Conservation (phyloP, 2,888 invertebrate genomes). For the Lithophane socia region DNA sequence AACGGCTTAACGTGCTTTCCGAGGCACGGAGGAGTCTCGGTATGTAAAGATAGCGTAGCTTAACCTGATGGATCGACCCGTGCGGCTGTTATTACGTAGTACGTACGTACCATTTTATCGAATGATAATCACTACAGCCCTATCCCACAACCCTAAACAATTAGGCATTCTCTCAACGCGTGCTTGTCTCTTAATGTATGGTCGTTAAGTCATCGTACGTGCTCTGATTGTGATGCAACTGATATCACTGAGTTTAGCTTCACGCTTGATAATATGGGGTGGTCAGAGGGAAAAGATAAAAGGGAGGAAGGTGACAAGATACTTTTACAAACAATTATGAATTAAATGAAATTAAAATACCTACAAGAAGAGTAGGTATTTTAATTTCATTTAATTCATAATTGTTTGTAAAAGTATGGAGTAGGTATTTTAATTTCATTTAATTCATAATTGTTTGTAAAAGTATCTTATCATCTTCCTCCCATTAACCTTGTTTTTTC, state of each 20-base stretch:
- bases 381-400: not conserved
- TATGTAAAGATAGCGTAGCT: no score
- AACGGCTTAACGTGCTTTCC: no score
- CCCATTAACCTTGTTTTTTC: no score
- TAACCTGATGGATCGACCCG: no score
- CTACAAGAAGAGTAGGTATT: not conserved
- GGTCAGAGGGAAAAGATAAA: not conserved
- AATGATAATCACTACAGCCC: constrained; percentile 29
- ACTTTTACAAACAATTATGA: no score
- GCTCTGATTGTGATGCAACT: constrained; percentile 63
- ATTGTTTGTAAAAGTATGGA: not conserved
- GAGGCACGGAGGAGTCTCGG: no score
- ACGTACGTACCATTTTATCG: not conserved
- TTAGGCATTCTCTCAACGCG: constrained; percentile 68
- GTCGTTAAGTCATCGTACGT: constrained; percentile 72
- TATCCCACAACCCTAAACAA: constrained; percentile 53
- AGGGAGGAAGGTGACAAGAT: no score
- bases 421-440: no score
- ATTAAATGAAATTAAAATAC: no score
- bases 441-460: no score
- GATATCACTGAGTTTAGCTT: constrained; percentile 37
- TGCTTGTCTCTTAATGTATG: constrained; percentile 69
- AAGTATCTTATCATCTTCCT: no score
- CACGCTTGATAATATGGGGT: constrained; percentile 4
- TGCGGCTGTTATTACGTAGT: no score